phyloP scores from a whole-genome alignment of 2,797 vertebrate species.

The Phrynocephalus guinanensis region DNA sequence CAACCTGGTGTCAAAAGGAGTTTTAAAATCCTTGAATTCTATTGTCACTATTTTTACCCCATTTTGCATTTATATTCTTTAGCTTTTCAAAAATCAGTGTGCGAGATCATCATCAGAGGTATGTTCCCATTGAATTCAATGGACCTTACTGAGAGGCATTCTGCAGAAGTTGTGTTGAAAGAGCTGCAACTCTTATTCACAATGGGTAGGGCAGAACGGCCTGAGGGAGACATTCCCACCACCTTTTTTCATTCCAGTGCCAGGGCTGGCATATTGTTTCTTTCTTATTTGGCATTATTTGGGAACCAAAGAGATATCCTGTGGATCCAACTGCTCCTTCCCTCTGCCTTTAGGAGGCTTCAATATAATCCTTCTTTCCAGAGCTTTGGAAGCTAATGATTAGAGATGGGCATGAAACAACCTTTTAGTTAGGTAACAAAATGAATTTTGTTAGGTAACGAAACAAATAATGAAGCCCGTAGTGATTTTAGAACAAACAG shows the following conservation, averaged over 20 bases:
- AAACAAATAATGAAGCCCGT: too few relatives aligned
- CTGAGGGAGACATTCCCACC: neutral
- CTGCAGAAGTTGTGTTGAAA: too few relatives aligned
- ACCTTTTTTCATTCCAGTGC: neutral
- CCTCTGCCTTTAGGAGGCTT: neutral
- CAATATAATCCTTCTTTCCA: neutral
- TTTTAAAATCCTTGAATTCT: slow-evolving; percentile 28
- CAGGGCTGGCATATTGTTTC: neutral
- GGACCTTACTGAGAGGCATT: neutral
- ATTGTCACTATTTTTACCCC: neutral
- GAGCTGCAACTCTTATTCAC: neutral
- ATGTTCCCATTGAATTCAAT: neutral
- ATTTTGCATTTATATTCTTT: neutral
- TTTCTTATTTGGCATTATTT: neutral
- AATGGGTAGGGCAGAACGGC: neutral
- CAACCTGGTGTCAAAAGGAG: slow-evolving; percentile 33
- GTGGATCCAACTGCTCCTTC: neutral
- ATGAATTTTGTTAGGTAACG: too few relatives aligned
- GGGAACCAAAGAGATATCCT: neutral
- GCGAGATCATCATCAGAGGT: neutral
- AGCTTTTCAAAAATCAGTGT: neutral
- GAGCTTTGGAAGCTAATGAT: neutral
- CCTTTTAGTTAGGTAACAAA: too few relatives aligned
- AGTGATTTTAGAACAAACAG: too few relatives aligned
- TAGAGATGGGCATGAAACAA: too few relatives aligned